A percentile compares a stretch with the other conserved stretches of the same genome.
Conservation (phyloP, 2,797 vertebrate species). For the Potorous gilbertii region DNA sequence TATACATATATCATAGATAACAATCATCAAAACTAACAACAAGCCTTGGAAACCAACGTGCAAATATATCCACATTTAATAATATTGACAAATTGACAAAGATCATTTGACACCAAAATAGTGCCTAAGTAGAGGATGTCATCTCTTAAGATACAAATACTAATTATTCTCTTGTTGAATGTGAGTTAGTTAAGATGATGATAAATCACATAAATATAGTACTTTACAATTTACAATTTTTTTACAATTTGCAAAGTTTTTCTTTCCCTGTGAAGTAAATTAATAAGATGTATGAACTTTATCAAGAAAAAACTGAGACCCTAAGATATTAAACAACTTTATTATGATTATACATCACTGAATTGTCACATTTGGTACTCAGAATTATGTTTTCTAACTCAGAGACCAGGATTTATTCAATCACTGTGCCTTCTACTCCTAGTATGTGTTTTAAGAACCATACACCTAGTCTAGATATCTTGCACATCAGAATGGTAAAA, state of each 20-base stretch:
- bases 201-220: not conserved
- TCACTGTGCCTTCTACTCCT: not conserved
- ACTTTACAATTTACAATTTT: not conserved
- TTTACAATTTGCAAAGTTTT: not conserved
- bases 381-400: not conserved
- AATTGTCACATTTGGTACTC: not conserved
- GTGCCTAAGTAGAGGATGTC: not conserved
- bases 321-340: not conserved
- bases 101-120: not conserved
- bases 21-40: slow-evolving; percentile 1
- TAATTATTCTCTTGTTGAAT: not conserved
- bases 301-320: not conserved
- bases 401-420: not conserved
- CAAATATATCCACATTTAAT: not conserved
- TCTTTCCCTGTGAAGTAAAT: not conserved
- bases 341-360: not conserved
- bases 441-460: not conserved
- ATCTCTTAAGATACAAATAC: not conserved
- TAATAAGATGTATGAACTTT: not conserved
- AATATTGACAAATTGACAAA: not conserved
- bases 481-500: not conserved
- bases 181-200: not conserved
- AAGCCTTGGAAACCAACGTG: not conserved
- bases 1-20: too few relatives aligned
- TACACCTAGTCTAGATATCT: not conserved